Evolutionary conservation across 1,140 invertebrate genomes (phyloP), one percentile per base, ranked within the genome.

Genomic region (Goniozus legneri): DNA sequence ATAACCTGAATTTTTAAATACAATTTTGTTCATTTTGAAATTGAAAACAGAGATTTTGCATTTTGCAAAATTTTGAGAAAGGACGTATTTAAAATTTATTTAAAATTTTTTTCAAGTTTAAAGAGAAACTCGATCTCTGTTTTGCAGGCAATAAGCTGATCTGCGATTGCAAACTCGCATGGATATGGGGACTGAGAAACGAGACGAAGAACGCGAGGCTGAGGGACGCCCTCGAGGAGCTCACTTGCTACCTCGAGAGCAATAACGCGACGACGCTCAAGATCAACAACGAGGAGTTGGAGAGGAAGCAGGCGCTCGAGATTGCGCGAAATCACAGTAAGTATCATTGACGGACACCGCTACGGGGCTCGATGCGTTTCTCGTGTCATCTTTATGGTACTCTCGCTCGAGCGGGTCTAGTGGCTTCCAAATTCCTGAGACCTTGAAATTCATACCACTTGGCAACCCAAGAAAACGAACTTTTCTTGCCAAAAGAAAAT

Each of bases 131-230:
- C 24, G 24, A 22, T 24, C 3, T 30, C 15, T 37, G 58, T 64
- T 54, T 79, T 77, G 45, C 81, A 89, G 87, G 84, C 61, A 89
- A 89, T 75, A 82, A 82, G 65, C 85, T 90, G 73, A 79, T 82
- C 48, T 90, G 88, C 71, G 85, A 89, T 77, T 89, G 86, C 66
- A 82, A 85, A 49, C 73, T 89, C 46, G 78, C 82, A 41, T 90
- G 87, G 87, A 83, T 89, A 70, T 84, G 85, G 69, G 75, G 76
- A 27, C 68, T 90, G 44, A 80, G 80, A 50, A 87, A 87, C 66
- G 84, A 87, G 49, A 88, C 87, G 47, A 82, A 82, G 65, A 86
- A 84, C 62, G 69, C 76, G 46, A 80, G 80, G 58, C 80, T 88
- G 44, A 80, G 80, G 50, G 78, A 80, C 46, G 80, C 83, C 19